Evolutionary conservation across 2,888 invertebrate species (phyloP).

Genomic region (Limnephilus auricula): DNA sequence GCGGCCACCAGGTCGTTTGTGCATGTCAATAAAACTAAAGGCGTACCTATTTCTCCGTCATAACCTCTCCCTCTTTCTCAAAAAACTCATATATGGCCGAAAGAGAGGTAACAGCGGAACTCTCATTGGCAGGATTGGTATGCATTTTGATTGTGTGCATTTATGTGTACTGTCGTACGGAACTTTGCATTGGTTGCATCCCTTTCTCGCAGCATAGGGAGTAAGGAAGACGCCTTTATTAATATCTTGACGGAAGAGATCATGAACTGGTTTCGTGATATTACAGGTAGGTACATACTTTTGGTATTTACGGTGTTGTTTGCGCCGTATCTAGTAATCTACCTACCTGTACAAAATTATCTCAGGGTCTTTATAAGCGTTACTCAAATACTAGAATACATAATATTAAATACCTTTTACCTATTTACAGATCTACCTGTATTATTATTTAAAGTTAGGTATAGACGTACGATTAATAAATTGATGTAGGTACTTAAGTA

Average conservation of each 20-base stretch:
- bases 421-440: too few relatives aligned
- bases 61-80: not conserved
- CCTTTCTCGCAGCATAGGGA: not conserved
- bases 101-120: not conserved
- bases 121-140: not conserved
- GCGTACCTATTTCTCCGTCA: not conserved
- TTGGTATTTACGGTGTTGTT: not conserved
- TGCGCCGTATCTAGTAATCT: not conserved
- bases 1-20: slow-evolving; percentile 32
- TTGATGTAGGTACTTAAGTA: too few relatives aligned
- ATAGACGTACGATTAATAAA: too few relatives aligned
- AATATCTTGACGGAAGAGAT: not conserved
- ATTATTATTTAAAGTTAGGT: too few relatives aligned
- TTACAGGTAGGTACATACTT: not conserved
- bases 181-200: not conserved
- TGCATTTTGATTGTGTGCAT: not conserved
- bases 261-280: not conserved
- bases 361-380: not conserved
- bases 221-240: not conserved
- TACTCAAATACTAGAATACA: not conserved
- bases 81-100: not conserved
- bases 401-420: too few relatives aligned
- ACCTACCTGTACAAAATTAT: not conserved
- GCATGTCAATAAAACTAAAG: slow-evolving; percentile 21
- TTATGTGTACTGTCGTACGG: not conserved